Evolutionary conservation across 2,888 invertebrate genomes (phyloP).

Genomic region (Synanthedon myopaeformis): DNA sequence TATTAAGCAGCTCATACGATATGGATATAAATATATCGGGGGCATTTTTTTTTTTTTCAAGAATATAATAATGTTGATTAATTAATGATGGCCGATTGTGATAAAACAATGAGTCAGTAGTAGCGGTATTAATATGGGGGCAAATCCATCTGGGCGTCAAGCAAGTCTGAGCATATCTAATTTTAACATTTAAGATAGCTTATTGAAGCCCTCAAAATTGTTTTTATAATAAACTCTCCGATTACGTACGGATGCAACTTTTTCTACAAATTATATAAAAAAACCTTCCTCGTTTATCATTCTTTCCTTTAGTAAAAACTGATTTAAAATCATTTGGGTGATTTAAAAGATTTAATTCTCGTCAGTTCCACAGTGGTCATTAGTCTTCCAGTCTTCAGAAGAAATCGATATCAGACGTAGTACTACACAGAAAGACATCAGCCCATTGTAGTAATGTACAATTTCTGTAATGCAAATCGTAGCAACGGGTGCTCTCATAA

Average conservation of each 20-base stretch:
- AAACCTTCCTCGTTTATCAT: no score
- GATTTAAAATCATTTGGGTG: no score
- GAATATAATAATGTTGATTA: slow-evolving; percentile 63
- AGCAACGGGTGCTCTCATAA: slow-evolving; percentile 26
- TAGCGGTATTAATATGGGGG: slow-evolving; percentile 28
- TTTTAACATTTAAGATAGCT: no score
- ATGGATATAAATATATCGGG: slow-evolving; percentile 33
- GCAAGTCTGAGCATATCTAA: no score
- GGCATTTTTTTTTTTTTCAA: slow-evolving; percentile 37
- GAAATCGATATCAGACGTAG: background rate
- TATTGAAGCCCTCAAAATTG: no score
- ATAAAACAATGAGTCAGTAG: slow-evolving; percentile 48
- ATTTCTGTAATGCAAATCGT: slow-evolving; percentile 45
- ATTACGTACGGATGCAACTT: no score
- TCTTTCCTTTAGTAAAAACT: no score
- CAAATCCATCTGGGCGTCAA: slow-evolving; percentile 2
- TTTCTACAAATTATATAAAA: no score
- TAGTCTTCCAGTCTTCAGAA: background rate
- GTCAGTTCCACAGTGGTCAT: no score
- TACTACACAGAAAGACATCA: background rate
- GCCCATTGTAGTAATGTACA: slow-evolving; percentile 29
- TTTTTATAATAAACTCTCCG: no score
- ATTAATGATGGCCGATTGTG: slow-evolving; percentile 47
- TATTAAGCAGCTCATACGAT: background rate
- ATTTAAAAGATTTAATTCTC: no score